A percentile compares a stretch with the other conserved stretches of the same genome.
phyloP scores from a whole-genome alignment of 2,888 invertebrate species.

The Urechis unicinctus region DNA sequence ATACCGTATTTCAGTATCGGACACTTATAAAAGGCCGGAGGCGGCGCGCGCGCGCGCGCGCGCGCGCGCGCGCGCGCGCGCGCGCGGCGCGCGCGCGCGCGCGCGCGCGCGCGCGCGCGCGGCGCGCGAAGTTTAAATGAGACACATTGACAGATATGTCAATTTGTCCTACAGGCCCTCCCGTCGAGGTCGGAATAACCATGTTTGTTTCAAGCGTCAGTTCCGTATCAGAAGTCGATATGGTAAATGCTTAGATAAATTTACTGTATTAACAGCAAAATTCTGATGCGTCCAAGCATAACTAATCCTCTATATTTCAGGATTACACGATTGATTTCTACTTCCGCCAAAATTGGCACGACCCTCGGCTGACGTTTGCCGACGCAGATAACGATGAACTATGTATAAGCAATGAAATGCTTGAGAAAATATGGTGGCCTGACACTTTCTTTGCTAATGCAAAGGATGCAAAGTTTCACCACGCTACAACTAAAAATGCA shows the following conservation, averaged over 20 bases:
- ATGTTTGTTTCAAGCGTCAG: constrained; percentile 78
- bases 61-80: no score
- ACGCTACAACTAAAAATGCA: constrained; percentile 29
- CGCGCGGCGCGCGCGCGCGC: no score
- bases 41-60: no score
- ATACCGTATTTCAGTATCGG: no score
- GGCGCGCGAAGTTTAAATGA: no score
- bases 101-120: no score
- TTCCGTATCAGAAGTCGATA: constrained; percentile 75
- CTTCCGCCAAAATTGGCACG: constrained; percentile 28
- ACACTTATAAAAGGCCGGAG: no score
- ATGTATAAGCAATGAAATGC: constrained; percentile 29
- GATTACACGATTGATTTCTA: constrained; percentile 30
- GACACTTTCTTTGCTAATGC: constrained; percentile 33
- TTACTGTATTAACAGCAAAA: no score
- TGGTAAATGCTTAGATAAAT: constrained; percentile 60
- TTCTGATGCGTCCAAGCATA: no score
- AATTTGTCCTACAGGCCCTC: constrained; percentile 32
- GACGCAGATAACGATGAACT: constrained; percentile 22
- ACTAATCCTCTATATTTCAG: constrained; percentile 12
- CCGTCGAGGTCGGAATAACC: constrained; percentile 70
- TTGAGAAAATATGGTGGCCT: constrained; percentile 29
- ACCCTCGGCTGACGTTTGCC: constrained; percentile 22
- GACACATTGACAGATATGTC: no score
- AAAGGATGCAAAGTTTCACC: constrained; percentile 26